These are phyloP conservation scores for Lottia gigantea DNA, from an alignment of 2,888 invertebrate genomes.

Conservation along the genomic window DNA sequence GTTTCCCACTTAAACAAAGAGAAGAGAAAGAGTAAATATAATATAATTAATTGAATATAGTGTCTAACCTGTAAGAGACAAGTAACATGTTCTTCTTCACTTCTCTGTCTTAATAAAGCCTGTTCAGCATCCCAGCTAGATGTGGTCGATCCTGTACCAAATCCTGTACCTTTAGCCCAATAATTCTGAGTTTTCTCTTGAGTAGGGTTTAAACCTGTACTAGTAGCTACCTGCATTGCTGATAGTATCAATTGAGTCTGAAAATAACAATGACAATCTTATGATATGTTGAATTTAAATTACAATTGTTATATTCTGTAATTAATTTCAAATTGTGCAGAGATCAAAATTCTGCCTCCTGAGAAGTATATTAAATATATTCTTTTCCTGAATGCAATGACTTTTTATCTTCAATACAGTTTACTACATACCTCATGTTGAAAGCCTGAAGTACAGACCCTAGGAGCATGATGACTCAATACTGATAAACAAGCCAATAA, in stretches of 20 bases:
- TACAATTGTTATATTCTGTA: no score
- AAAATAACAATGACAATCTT: no score
- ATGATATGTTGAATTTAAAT: no score
- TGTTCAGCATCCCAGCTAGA: constrained; percentile 98
- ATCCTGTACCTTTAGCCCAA: constrained; percentile 97
- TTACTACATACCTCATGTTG: constrained; percentile 66
- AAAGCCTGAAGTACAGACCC: constrained; percentile 62
- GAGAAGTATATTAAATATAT: no score
- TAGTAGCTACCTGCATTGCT: constrained; percentile 57
- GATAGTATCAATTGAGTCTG: constrained; percentile 58
- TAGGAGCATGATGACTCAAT: constrained; percentile 76
- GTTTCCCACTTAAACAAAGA: not conserved
- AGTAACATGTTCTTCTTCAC: constrained; percentile 94
- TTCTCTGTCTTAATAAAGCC: constrained; percentile 86
- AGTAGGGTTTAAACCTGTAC: constrained; percentile 41
- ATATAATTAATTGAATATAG: not conserved
- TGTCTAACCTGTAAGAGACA: constrained; percentile 74
- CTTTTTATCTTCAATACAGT: no score
- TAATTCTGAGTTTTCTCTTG: constrained; percentile 70
- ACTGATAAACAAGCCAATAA: constrained; percentile 88
- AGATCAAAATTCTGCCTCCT: no score
- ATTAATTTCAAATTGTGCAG: no score
- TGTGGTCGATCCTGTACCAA: constrained; percentile 93
- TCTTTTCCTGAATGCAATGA: no score
- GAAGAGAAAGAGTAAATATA: not conserved